Conservation (phyloP, 2,888 invertebrate genomes). For the Micoletzkya japonica region DNA sequence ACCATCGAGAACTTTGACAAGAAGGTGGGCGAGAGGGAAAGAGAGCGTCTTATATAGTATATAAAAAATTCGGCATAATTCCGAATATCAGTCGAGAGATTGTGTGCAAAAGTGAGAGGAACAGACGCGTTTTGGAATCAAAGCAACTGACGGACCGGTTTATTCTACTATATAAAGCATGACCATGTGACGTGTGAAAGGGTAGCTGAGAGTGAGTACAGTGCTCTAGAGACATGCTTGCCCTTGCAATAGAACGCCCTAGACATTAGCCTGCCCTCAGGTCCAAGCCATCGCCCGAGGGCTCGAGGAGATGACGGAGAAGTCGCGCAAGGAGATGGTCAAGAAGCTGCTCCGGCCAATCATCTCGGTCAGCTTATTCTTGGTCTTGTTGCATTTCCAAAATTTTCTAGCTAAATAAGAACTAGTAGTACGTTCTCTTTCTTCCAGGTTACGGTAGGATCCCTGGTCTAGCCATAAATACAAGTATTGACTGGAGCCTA, state of each 20-base stretch:
- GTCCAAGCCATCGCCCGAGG: slow-evolving; percentile 9
- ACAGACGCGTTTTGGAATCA: no score
- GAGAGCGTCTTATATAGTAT: no score
- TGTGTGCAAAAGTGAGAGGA: no score
- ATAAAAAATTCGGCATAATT: no score
- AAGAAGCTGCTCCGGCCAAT: slow-evolving; percentile 29
- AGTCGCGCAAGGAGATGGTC: slow-evolving; percentile 26
- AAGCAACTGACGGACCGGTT: no score
- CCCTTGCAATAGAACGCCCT: no score
- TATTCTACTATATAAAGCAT: background rate
- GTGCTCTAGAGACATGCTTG: no score
- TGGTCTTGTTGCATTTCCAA: background rate
- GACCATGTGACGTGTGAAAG: no score
- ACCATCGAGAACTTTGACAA: slow-evolving; percentile 38
- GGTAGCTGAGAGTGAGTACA: no score
- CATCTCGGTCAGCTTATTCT: slow-evolving; percentile 21
- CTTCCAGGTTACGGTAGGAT: background rate
- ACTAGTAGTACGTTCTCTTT: no score
- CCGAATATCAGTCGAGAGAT: no score
- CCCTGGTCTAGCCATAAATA: background rate
- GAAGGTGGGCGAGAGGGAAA: slow-evolving; percentile 8
- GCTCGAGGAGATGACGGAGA: slow-evolving; percentile 18
- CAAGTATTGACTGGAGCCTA: background rate
- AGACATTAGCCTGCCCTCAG: background rate
- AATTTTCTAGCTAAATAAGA: background rate